Base-by-base conservation (phyloP, 2,797 vertebrate species). In the Gallinago stenura region DNA sequence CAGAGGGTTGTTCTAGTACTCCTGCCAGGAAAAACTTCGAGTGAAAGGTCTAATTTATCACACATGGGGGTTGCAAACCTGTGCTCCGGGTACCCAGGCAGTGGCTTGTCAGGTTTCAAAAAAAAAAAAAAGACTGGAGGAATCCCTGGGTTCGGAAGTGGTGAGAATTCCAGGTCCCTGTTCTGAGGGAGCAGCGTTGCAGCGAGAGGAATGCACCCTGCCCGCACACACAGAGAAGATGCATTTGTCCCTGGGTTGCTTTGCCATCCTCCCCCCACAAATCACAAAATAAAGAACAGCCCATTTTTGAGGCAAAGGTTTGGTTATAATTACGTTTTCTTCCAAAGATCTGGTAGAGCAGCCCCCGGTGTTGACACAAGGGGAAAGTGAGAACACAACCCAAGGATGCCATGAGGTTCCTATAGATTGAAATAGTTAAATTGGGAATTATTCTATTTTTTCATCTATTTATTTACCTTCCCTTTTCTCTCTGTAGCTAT, bases 11-110 rank as follows among this genome's bases (percentile, higher is more conserved):
- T 97, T 98, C 95, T 97, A 92, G 91, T 79, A 79, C 39, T 60
- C 22, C 33, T 97, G 97, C 98, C 98, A 98, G 97, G 97, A 98
- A 98, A 98, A 98, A 98, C 97, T 95, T 90, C 2, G 31, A 97
- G 96, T 97, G 95, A 98, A 98, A 98, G 96, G 91, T 96, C 96
- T 98, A 82, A 98, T 97, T 95, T 98, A 96, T 97, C 97, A 97
- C 96, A 96, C 90, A 3, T 57, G 83, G 89, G 80, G 90, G 95
- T 94, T 97, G 95, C 94, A 97, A 96, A 97, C 88, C 88, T 97
- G 82, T 94, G 80, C 92, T 93, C 87, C 1, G 89, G 90, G 90
- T 97, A 97, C 89, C 83, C 13, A 95, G 69, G 94, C 94, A 80
- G 82, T 77, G 24, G 31, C 86, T 96, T 65, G 66, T 92, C 95